Percentiles rank a stretch among this genome's conserved stretches.
Evolutionary conservation across 2,113 vertebrate species (phyloP).

Genomic region (Typhlomys cinereus): DNA sequence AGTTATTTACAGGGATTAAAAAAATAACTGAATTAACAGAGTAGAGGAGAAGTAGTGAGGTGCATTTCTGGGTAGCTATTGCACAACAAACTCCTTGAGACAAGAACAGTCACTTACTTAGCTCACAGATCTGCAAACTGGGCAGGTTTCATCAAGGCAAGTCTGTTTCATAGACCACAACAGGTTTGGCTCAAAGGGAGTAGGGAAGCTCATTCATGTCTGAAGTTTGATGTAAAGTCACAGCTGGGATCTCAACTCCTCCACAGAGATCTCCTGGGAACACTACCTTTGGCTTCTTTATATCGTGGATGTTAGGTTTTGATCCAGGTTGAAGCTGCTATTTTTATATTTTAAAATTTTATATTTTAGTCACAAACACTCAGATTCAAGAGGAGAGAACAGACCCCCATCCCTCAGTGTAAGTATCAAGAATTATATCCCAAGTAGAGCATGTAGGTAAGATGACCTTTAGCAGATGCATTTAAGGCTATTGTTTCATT

Average conservation of each 20-base stretch:
- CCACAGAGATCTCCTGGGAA: background rate
- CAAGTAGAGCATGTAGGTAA: background rate
- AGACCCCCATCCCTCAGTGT: background rate
- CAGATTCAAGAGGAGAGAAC: background rate
- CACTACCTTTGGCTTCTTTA: background rate
- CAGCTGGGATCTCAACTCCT: background rate
- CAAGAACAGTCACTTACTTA: background rate
- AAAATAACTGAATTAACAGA: background rate
- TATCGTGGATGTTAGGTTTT: background rate
- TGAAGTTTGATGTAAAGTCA: background rate
- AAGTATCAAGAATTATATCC: background rate
- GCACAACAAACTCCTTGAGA: background rate
- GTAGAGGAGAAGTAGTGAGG: background rate
- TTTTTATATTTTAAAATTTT: background rate
- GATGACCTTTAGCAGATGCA: background rate
- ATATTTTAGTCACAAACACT: background rate
- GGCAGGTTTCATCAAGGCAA: background rate
- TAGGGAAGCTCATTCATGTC: background rate
- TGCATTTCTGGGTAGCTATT: background rate
- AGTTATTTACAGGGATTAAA: background rate
- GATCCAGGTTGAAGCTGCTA: background rate
- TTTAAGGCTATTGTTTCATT: background rate
- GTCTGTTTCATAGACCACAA: background rate
- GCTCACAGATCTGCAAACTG: background rate
- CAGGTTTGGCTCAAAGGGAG: background rate